Conservation (phyloP, 2,113 vertebrate species). For the Aplodontia rufa region DNA sequence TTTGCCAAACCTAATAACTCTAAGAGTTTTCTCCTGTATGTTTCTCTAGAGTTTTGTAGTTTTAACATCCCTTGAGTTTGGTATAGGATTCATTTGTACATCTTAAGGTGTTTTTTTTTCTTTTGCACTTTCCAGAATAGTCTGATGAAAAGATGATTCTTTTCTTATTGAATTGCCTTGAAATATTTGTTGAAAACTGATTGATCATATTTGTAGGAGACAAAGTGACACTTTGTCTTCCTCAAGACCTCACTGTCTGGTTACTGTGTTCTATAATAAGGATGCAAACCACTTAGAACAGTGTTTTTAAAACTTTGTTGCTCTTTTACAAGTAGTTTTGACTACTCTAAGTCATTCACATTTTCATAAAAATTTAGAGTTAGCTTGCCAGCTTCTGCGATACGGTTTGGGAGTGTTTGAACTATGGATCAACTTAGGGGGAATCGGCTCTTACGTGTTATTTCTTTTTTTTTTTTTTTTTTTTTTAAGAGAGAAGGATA, state of each 20-base stretch:
- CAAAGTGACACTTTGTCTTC: background rate
- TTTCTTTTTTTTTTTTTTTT: no score
- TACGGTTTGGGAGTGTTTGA: background rate
- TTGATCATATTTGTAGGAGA: background rate
- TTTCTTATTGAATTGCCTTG: background rate
- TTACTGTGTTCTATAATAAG: background rate
- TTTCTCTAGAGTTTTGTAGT: background rate
- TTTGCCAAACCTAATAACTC: background rate
- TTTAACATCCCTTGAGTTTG: background rate
- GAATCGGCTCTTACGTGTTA: background rate
- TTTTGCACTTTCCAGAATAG: background rate
- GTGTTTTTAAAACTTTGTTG: background rate
- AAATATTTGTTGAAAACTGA: background rate
- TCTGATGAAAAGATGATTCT: background rate
- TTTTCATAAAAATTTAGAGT: background rate
- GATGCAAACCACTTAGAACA: background rate
- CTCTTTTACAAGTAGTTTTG: background rate
- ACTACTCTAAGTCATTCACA: background rate
- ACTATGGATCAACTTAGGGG: background rate
- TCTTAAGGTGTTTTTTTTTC: background rate
- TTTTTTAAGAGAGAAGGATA: no score
- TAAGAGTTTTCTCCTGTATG: background rate
- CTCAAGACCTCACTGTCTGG: no score
- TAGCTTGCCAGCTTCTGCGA: background rate
- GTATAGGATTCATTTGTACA: background rate